Conservation (phyloP, 2,113 vertebrate genomes). For the Clarias macrocephalus region DNA sequence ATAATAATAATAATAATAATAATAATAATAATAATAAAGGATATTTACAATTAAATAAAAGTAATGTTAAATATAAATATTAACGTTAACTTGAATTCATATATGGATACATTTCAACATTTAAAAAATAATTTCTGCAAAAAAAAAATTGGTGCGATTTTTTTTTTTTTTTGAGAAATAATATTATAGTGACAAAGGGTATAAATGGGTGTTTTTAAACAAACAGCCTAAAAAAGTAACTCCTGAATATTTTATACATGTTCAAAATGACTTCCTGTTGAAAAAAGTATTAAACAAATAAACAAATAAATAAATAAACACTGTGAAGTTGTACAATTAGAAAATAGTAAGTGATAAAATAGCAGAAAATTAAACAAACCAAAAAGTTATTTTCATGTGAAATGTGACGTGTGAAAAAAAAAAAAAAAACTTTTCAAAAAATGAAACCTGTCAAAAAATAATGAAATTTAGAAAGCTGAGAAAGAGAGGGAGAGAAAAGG, state of each 20-base stretch:
- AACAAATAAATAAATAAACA: not conserved
- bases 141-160: not conserved
- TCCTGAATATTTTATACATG: not conserved
- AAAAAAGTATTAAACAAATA: not conserved
- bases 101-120: not conserved
- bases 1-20: too few species aligned
- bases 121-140: not conserved
- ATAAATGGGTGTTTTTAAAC: not conserved
- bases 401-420: not conserved
- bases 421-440: not conserved
- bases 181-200: not conserved
- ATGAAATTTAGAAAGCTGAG: slow-evolving; percentile 9
- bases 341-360: not conserved
- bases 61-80: not conserved
- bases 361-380: not conserved
- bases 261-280: not conserved
- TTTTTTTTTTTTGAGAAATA: not conserved
- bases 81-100: not conserved
- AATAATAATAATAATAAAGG: not conserved
- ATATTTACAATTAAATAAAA: not conserved
- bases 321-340: not conserved
- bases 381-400: not conserved
- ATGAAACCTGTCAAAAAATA: not conserved
- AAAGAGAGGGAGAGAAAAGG: not conserved
- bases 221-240: not conserved